A percentile compares a stretch with the other conserved stretches of the same genome.
These are phyloP conservation scores for Drosophila pallidifrons DNA, from an alignment of 1,140 invertebrate genomes.

Conservation along the genomic window DNA sequence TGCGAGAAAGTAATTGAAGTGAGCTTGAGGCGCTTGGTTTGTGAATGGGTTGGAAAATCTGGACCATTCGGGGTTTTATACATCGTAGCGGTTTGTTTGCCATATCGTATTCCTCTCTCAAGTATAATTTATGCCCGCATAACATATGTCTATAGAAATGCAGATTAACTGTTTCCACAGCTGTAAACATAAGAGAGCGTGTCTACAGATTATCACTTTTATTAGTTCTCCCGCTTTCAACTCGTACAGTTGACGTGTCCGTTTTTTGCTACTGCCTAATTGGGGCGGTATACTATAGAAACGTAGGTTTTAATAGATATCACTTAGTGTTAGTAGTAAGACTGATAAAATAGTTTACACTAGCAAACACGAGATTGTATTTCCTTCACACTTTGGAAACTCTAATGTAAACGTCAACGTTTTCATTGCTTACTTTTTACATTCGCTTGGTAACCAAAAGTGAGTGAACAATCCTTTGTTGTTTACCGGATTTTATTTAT, in stretches of 20 bases:
- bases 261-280: conserved; percentile 32
- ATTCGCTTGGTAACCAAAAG: too few species aligned
- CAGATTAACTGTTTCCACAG: conserved; percentile 26
- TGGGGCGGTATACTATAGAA: conserved; percentile 16
- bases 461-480: too few species aligned
- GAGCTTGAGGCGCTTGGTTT: conserved; percentile 17
- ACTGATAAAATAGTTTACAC: neutral
- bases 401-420: neutral
- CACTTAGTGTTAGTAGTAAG: neutral
- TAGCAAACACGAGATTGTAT: neutral
- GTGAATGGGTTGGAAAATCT: conserved; percentile 18
- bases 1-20: conserved; percentile 9
- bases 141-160: conserved; percentile 21
- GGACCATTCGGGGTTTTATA: conserved; percentile 49
- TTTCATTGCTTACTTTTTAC: too few species aligned
- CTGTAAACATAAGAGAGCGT: conserved; percentile 19
- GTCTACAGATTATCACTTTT: conserved; percentile 22
- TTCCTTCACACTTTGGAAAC: conserved; percentile 2
- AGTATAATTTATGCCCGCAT: conserved; percentile 56
- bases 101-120: conserved; percentile 24
- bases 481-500: too few species aligned
- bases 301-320: neutral
- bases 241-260: conserved; percentile 2
- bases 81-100: conserved; percentile 8
- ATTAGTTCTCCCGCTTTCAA: conserved; percentile 15